These are phyloP conservation scores for Ophion ellenae DNA, from an alignment of 2,888 invertebrate species.

Conservation along the genomic window DNA sequence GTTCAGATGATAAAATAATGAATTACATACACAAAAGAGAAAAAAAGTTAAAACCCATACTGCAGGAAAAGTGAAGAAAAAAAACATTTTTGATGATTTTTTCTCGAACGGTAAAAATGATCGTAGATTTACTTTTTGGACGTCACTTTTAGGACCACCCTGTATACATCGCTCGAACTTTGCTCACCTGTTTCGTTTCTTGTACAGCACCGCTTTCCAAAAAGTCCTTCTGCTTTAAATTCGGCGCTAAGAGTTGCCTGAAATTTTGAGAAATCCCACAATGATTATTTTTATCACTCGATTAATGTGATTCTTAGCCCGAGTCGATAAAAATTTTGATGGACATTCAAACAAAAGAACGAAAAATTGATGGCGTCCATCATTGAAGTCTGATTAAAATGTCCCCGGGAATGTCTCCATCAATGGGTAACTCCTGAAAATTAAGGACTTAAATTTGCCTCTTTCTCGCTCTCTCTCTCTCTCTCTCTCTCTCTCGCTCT, in stretches of 20 bases:
- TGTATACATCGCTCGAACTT: neutral
- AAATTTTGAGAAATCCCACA: constrained; percentile 81
- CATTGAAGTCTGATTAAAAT: neutral
- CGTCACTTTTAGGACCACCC: too few relatives aligned
- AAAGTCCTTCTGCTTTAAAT: constrained; percentile 95
- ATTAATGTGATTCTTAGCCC: neutral
- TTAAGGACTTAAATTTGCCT: too few relatives aligned
- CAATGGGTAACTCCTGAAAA: too few relatives aligned
- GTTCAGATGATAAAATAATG: too few relatives aligned
- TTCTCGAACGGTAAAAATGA: too few relatives aligned
- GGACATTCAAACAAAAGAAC: neutral
- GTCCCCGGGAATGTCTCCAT: neutral
- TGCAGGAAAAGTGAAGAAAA: too few relatives aligned
- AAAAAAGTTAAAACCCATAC: too few relatives aligned
- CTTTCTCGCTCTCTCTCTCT: too few relatives aligned
- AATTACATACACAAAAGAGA: too few relatives aligned
- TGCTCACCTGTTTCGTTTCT: constrained; percentile 90
- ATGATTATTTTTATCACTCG: neutral
- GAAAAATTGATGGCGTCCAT: neutral
- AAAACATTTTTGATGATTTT: too few relatives aligned
- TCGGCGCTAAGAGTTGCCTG: constrained; percentile 97
- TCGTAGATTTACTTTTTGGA: too few relatives aligned
- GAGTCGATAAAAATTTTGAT: too few relatives aligned
- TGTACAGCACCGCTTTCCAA: constrained; percentile 93
- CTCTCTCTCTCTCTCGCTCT: neutral